phyloP scores from a whole-genome alignment of 2,888 invertebrate species.

The Mythimna albipuncta region DNA sequence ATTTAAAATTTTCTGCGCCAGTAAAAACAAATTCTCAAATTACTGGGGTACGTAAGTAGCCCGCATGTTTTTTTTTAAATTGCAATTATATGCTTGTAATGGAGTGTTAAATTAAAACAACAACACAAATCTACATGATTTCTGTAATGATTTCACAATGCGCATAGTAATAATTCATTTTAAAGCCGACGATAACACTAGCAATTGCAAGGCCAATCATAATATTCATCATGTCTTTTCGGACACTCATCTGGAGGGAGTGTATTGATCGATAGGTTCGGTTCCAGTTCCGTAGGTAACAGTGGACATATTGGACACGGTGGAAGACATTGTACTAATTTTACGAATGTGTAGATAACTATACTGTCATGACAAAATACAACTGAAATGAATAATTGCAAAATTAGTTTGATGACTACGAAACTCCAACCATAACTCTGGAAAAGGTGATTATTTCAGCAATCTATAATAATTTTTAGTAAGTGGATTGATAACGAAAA shows the following conservation, averaged over 20 bases:
- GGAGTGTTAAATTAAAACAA: constrained; percentile 14
- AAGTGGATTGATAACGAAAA: neutral
- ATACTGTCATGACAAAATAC: constrained; percentile 57
- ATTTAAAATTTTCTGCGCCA: neutral
- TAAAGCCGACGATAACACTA: neutral
- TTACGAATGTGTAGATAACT: constrained; percentile 38
- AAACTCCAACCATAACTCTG: neutral
- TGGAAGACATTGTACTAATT: constrained; percentile 14
- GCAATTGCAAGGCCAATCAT: neutral
- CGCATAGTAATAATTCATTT: constrained; percentile 2
- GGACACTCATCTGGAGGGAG: neutral
- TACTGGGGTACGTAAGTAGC: neutral
- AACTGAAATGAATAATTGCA: constrained; percentile 36
- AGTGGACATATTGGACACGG: too few species aligned
- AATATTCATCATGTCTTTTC: neutral
- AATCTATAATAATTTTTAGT: neutral
- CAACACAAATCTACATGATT: constrained; percentile 16
- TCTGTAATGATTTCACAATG: constrained; percentile 7
- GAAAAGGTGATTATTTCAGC: neutral
- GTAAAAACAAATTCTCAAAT: neutral
- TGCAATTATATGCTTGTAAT: neutral
- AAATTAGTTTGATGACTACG: constrained; percentile 5
- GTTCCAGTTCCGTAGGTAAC: neutral
- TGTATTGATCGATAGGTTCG: neutral
- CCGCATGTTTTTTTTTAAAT: neutral